Conservation (phyloP, 1,140 invertebrate species). For the Chironomus tepperi region DNA sequence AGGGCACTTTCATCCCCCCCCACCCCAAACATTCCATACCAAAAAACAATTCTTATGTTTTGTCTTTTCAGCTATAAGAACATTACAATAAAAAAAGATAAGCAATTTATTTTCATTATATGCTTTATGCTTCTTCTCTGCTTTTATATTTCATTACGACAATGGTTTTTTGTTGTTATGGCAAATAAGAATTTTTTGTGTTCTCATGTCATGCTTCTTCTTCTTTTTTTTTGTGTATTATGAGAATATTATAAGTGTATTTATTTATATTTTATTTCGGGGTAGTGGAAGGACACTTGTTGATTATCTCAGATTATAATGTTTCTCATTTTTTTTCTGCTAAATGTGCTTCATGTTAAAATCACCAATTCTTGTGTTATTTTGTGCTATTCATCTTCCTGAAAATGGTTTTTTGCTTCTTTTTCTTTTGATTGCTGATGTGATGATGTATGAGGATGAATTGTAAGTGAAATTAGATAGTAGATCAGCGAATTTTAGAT, state of each 20-base stretch:
- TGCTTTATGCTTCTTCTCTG: neutral
- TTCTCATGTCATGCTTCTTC: neutral
- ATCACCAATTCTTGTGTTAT: too few relatives aligned
- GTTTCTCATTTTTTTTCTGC: neutral
- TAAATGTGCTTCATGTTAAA: too few relatives aligned
- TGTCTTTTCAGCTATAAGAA: neutral
- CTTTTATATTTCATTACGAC: slow-evolving; percentile 1
- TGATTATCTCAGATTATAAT: slow-evolving; percentile 4
- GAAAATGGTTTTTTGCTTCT: too few relatives aligned
- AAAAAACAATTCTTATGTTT: neutral
- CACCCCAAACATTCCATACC: neutral
- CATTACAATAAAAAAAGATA: slow-evolving; percentile 15
- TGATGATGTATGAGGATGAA: too few relatives aligned
- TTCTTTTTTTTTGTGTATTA: neutral
- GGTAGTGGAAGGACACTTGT: neutral
- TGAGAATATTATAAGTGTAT: too few relatives aligned
- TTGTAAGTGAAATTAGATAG: too few relatives aligned
- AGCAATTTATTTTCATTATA: slow-evolving; percentile 10
- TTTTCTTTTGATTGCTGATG: too few relatives aligned
- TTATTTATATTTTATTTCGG: too few relatives aligned
- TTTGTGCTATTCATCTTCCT: too few relatives aligned
- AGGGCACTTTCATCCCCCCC: neutral
- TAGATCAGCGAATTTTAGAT: too few relatives aligned
- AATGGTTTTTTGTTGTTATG: slow-evolving; percentile 14
- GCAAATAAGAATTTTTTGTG: slow-evolving; percentile 1